Evolutionary conservation across 2,797 vertebrate species (phyloP).

Genomic region (Microchirus variegatus): DNA sequence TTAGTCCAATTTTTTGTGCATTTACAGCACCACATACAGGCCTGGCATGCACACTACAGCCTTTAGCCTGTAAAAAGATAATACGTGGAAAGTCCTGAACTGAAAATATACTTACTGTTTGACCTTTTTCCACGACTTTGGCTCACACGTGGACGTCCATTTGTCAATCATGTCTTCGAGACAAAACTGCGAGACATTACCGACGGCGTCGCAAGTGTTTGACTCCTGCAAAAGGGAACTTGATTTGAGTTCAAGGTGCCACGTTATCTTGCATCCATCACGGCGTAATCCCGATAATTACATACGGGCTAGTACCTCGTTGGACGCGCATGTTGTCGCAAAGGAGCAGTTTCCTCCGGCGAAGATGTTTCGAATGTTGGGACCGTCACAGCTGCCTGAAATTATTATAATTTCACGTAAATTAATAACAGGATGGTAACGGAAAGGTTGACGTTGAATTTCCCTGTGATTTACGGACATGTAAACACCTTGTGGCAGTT

Average conservation of each 20-base stretch:
- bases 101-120: constrained; percentile 71
- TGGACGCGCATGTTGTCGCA: constrained; percentile 21
- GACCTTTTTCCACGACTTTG: constrained; percentile 47
- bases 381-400: constrained; percentile 27
- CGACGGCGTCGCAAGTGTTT: background rate
- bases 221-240: constrained; percentile 23
- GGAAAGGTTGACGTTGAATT: no score
- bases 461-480: background rate
- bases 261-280: background rate
- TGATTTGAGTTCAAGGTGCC: background rate
- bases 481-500: constrained; percentile 53
- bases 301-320: constrained; percentile 41
- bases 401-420: background rate
- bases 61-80: no score
- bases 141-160: constrained; percentile 53
- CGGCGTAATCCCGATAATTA: background rate
- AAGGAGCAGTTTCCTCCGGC: constrained; percentile 74
- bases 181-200: background rate
- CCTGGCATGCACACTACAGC: no score
- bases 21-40: no score
- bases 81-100: no score
- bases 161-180: constrained; percentile 57
- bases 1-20: no score
- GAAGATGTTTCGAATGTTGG: constrained; percentile 40
- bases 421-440: no score